Base-by-base conservation (phyloP, 2,888 invertebrate species). In the Parnassius mnemosyne region DNA sequence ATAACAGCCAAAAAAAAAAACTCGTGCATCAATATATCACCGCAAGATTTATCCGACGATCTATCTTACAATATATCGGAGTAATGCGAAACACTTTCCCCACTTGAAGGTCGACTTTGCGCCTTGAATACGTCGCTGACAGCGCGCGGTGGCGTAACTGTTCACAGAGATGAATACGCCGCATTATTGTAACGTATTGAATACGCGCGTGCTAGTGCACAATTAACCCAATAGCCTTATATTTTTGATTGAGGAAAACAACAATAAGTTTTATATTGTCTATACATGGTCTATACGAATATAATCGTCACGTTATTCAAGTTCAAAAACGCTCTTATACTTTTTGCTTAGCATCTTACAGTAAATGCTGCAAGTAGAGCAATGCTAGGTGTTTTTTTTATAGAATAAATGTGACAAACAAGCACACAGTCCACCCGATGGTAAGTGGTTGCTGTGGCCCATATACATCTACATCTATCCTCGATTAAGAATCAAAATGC, bases 41-140 rank as follows among this genome's bases (percentile, higher is more conserved):
- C 3, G 12, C 12, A 13, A 53, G 3, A 43, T 42, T 42, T 47
- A 55, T 55, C 9, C 9, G 46, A 41, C 25, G 34, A 12, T 42
- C 9, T 41, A n/a, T 41, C 3, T 54, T 25, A 16, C n/a, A 16
- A 20, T 50, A 44, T 64, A 66, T 68, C 60, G 61, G 74, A 76
- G 80, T 80, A 79, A 83, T 81, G 76, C 72, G 75, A 84, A 87
- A 83, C 84, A 87, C 87, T 87, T 87, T 87, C 86, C 66, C 83
- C 66, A 42, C 65, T 78, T 20, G 85, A 87, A 87, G 87, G 88
- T 85, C 85, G 80, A 64, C 65, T 66, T 69, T 79, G 76, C 76
- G 81, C 76, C 77, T 80, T 79, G 81, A 80, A 83, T 83, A 76
- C 78, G 68, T 70, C 60, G 64, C 69, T 71, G 74, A 68, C 71